Evolutionary conservation across 2,797 vertebrate species (phyloP).

Genomic region (Acestrorhynchus altus): DNA sequence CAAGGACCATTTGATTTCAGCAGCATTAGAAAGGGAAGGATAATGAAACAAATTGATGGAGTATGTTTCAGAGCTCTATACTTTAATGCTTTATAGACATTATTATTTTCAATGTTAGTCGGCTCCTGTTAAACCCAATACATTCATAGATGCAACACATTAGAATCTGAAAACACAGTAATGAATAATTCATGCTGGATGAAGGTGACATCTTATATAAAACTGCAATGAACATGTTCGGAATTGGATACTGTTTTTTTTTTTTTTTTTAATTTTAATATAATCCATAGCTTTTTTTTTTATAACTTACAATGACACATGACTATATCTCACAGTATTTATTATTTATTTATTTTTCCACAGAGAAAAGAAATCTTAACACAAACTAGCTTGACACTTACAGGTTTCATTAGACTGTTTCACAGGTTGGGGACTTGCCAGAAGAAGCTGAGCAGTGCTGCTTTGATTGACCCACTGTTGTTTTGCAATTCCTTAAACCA

Average conservation of each 20-base stretch:
- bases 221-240: not conserved
- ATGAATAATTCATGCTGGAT: not conserved
- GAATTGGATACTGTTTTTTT: too few species aligned
- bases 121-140: conserved; percentile 38
- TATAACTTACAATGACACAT: not conserved
- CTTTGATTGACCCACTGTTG: not conserved
- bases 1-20: conserved; percentile 37
- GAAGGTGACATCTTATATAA: not conserved
- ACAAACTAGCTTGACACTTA: not conserved
- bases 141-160: conserved; percentile 5
- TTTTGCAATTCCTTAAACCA: not conserved
- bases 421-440: not conserved
- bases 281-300: not conserved
- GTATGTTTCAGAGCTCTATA: conserved; percentile 13
- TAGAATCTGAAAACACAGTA: not conserved
- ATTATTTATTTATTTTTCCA: too few species aligned
- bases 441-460: not conserved
- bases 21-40: conserved; percentile 15
- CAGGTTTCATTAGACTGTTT: not conserved
- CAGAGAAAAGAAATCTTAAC: not conserved
- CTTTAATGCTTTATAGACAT: conserved; percentile 33
- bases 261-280: not conserved
- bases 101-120: conserved; percentile 23
- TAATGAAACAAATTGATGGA: conserved; percentile 16
- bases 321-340: not conserved